Percentiles rank a stretch among this genome's conserved stretches.
These are phyloP conservation scores for Corynorhinus townsendii DNA, from an alignment of 2,113 vertebrate species.

Conservation along the genomic window DNA sequence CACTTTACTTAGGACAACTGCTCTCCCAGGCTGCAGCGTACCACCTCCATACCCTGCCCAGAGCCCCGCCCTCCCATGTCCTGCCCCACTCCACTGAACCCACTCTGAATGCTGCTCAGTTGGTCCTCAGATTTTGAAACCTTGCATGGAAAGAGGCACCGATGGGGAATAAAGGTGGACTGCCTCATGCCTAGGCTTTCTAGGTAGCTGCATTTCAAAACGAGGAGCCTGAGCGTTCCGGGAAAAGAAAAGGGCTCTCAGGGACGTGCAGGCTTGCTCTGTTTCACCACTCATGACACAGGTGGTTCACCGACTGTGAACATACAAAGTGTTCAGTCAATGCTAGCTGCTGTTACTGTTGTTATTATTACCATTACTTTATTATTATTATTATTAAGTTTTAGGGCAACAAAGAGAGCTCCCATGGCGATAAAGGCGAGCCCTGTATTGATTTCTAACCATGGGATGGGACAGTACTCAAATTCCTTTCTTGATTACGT, in stretches of 20 bases:
- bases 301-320: background rate
- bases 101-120: background rate
- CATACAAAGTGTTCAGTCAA: background rate
- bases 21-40: background rate
- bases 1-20: background rate
- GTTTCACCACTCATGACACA: background rate
- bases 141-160: background rate
- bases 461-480: background rate
- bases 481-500: background rate
- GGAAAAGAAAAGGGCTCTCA: background rate
- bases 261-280: background rate
- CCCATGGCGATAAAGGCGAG: background rate
- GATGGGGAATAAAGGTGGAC: background rate
- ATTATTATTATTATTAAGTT: background rate
- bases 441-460: background rate
- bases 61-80: background rate
- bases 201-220: background rate
- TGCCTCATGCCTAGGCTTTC: background rate
- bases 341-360: background rate
- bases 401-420: background rate
- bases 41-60: background rate
- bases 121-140: background rate
- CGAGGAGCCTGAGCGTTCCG: background rate
- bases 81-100: background rate
- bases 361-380: background rate